Evolutionary conservation across 2,888 invertebrate species (phyloP).

Genomic region (Callyntrura sp.): DNA sequence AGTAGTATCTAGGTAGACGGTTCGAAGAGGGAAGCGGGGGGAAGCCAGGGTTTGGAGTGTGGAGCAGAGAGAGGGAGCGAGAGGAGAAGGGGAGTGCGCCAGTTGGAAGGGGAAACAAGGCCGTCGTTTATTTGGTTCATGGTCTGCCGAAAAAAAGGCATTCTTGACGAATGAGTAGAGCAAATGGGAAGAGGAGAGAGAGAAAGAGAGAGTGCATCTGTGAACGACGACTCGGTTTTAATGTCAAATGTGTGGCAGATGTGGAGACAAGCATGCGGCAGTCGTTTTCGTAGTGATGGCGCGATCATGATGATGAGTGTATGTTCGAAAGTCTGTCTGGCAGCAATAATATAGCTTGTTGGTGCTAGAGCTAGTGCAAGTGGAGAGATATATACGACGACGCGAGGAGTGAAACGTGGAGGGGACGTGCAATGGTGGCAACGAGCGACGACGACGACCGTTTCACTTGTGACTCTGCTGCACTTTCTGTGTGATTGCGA

Average conservation of each 20-base stretch:
- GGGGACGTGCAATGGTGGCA: neutral
- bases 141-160: constrained; percentile 57
- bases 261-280: too few species aligned
- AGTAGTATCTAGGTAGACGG: too few species aligned
- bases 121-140: constrained; percentile 75
- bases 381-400: neutral
- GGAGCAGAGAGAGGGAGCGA: neutral
- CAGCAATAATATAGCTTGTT: too few species aligned
- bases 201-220: too few species aligned
- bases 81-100: neutral
- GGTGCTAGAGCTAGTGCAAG: neutral
- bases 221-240: too few species aligned
- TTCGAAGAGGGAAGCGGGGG: neutral
- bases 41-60: neutral
- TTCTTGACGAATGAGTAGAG: too few species aligned
- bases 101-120: constrained; percentile 68
- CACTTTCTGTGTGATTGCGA: neutral
- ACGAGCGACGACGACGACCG: neutral
- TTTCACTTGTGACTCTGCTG: constrained; percentile 2
- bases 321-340: too few species aligned
- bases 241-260: too few species aligned
- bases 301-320: neutral
- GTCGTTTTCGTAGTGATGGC: too few species aligned
- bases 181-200: too few species aligned
- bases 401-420: neutral